Base-by-base conservation (phyloP, 64 coral and sea anemone genomes). In the Pocillopora verrucosa region DNA sequence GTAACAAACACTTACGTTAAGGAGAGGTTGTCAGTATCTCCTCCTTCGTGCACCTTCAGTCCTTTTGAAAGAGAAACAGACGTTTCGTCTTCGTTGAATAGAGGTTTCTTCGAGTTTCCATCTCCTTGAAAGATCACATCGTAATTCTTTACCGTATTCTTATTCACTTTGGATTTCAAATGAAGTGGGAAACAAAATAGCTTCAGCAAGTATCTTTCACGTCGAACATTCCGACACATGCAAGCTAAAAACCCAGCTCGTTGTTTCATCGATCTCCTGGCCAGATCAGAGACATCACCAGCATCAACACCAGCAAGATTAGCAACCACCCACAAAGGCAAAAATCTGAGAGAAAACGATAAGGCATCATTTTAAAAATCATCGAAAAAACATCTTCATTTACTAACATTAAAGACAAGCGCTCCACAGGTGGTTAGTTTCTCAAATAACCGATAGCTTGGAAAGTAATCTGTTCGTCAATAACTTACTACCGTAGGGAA, bases 171-270 rank as follows among this genome's bases (percentile, higher is more conserved):
- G 11, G 22, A 20, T 70, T n/a, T 70, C 67, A n/a, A n/a, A 10
- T 70, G 4, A n/a, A 70, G 11, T 10, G 67, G 67, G n/a, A 70
- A 70, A 70, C 67, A 70, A 20, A 20, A 25, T 24, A 70, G 20
- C 11, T 20, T 70, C n/a, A 70, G 67, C 20, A 70, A 24, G 25
- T 24, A 70, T 9, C 12, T 17, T 2, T 63, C 16, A 13, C 0
- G 30, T 30, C 0, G 0, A 30, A 30, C 61, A 63, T 63, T 6
- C 10, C 12, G 7, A 70, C 67, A 70, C 20, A 70, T 25, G 67
- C 67, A 70, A 70, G 67, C 67, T 70, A 70, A 70, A 11, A 70
- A 70, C n/a, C 67, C 67, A 24, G 67, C 20, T 70, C 67, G 67
- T 70, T 70, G 67, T 24, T 1, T 24, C 67, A 9, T 20, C 5